A percentile compares a stretch with the other conserved stretches of the same genome.
phyloP scores from a whole-genome alignment of 2,888 invertebrate genomes.

The Eledona agricola region DNA sequence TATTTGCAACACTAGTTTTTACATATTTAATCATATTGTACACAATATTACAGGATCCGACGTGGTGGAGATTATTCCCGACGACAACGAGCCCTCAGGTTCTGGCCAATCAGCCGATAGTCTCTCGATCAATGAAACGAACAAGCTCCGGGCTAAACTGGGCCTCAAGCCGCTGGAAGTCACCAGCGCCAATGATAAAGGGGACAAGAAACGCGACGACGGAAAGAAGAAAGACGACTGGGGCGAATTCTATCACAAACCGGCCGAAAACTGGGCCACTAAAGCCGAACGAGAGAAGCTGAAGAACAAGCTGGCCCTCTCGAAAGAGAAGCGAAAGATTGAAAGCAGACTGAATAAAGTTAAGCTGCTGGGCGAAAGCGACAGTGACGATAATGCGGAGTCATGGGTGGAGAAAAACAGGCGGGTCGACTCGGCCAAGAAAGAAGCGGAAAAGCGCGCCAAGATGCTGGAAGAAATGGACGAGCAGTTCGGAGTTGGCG shows the following conservation, averaged over 20 bases:
- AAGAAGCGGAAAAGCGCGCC: slow-evolving; percentile 86
- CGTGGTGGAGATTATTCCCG: slow-evolving; percentile 55
- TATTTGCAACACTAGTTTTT: no score
- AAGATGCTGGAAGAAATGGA: slow-evolving; percentile 95
- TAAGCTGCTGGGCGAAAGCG: slow-evolving; percentile 74
- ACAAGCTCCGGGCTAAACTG: slow-evolving; percentile 88
- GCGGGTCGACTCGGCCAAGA: slow-evolving; percentile 78
- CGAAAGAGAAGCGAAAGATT: slow-evolving; percentile 81
- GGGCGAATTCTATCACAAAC: slow-evolving; percentile 89
- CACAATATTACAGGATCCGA: slow-evolving; percentile 58
- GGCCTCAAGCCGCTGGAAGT: slow-evolving; percentile 92
- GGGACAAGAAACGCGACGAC: slow-evolving; percentile 66
- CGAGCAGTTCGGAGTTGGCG: slow-evolving; percentile 89
- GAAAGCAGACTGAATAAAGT: slow-evolving; percentile 72
- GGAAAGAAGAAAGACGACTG: slow-evolving; percentile 65
- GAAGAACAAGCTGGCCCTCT: slow-evolving; percentile 78
- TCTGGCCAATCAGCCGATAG: slow-evolving; percentile 64
- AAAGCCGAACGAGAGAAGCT: slow-evolving; percentile 83
- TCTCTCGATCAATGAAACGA: slow-evolving; percentile 85
- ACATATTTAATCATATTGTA: no score
- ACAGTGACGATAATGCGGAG: slow-evolving; percentile 77
- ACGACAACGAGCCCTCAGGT: slow-evolving; percentile 56
- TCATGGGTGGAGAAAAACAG: slow-evolving; percentile 88
- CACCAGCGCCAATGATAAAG: slow-evolving; percentile 21
- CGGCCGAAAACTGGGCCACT: slow-evolving; percentile 77